Percentiles rank a stretch among this genome's conserved stretches.
Conservation (phyloP, 1,140 invertebrate species). For the Euwallacea similis region DNA sequence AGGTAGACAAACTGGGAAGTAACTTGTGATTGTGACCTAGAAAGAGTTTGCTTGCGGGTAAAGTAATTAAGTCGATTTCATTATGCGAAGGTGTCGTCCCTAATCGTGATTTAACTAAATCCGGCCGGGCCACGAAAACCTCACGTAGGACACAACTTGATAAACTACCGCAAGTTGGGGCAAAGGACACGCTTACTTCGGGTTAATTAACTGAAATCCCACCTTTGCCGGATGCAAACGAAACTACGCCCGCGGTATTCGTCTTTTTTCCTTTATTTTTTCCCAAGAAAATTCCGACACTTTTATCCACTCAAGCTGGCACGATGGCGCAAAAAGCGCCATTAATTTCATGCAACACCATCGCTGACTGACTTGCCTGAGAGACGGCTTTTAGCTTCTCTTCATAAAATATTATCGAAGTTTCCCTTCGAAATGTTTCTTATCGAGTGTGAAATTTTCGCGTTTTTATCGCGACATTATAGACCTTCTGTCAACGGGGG, state of each 20-base stretch:
- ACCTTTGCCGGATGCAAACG: slow-evolving; percentile 8
- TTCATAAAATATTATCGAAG: slow-evolving; percentile 36
- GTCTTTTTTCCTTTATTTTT: background rate
- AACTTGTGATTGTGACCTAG: background rate
- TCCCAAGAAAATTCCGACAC: background rate
- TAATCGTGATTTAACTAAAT: slow-evolving; percentile 37
- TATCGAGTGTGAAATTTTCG: slow-evolving; percentile 38
- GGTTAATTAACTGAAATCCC: background rate
- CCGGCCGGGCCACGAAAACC: slow-evolving; percentile 26
- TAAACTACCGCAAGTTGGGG: slow-evolving; percentile 31
- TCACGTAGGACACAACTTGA: slow-evolving; percentile 35
- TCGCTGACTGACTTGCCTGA: slow-evolving; percentile 10
- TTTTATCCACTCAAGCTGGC: background rate
- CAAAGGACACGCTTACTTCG: no score
- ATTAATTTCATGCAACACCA: slow-evolving; percentile 20
- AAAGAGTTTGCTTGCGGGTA: slow-evolving; percentile 17
- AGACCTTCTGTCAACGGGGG: slow-evolving; percentile 33
- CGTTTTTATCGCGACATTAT: slow-evolving; percentile 36
- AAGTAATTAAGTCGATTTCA: slow-evolving; percentile 36
- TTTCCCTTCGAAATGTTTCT: slow-evolving; percentile 33
- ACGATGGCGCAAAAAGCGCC: background rate
- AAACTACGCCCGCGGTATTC: background rate
- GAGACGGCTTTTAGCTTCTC: slow-evolving; percentile 23
- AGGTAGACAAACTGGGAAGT: background rate
- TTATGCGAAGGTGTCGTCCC: slow-evolving; percentile 34